Evolutionary conservation across 2,888 invertebrate species (phyloP), one percentile per base, ranked within the genome.

Genomic region (Ectropis crepuscularia): DNA sequence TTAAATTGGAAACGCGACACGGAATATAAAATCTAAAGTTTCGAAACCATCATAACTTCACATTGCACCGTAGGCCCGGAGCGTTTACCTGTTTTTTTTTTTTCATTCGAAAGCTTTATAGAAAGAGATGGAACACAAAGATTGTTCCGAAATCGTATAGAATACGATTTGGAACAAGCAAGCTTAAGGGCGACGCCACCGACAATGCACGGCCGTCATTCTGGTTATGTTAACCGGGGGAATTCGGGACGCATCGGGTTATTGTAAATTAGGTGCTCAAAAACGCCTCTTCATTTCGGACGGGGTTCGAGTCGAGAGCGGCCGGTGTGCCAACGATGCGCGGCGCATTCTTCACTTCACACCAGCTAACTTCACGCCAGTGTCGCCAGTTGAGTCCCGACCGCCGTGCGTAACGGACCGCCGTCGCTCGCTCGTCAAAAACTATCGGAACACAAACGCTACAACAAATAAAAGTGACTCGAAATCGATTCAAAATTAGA

Each of bases 261-360:
- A 80, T 78, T 78, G 78, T 77, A 78, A 78, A 83, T 81, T 79
- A 73, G 77, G 76, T 79, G 79, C 77, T 80, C 77, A 71, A 81
- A 75, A 76, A 75, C 78, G 79, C 74, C 87, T 88, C 82, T 81
- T 73, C 76, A 80, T 80, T 84, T 86, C 80, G 77, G 87, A 75
- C 83, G 90, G 82, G 68, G 78, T 83, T 75, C 79, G 77, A 81
- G 77, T 79, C 82, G 84, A 89, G 87, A 87, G 86, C 82, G 86
- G 83, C 84, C 88, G 88, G 89, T 87, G 89, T 86, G 86, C 90
- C 91, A 88, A 89, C 91, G 86, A 89, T 92, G 92, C 92, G 92
- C 91, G 79, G 89, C 90, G 90, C 92, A 92, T 88, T 89, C 91
- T 88, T 89, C 85, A 87, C 90, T 64, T 57, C 89, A 88, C 88